Base-by-base conservation (phyloP, 2,888 invertebrate species). In the Lithophane ornitopus region DNA sequence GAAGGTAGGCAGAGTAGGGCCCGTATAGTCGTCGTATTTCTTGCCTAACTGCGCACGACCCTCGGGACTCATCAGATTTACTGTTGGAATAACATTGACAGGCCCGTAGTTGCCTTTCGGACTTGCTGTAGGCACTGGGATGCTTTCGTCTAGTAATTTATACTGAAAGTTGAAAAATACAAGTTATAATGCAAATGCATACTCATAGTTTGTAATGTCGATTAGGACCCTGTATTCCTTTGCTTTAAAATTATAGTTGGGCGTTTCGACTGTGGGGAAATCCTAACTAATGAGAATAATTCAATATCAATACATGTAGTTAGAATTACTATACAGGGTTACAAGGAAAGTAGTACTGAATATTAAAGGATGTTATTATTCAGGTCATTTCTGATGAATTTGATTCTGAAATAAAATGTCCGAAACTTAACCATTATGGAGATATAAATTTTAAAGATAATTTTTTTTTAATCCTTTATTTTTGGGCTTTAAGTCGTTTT, bases 81-180 rank as follows among this genome's bases (percentile, higher is more conserved):
- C 89, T 70, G 97, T 94, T 58, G 97, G 95, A 19, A 89, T 89
- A 84, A 98, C 86, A 3, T 91, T 84, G 0, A 98, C 94, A 28
- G 92, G 89, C 12, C 98, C 98, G 87, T 98, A 98, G 22, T 97
- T 95, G 76, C 97, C 97, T 92, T 98, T 98, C 0, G 97, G 95
- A 68, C 97, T 94, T 58, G 97, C 96, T 11, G 89, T 88, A 0
- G 98, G 98, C 1, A 97, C 92, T 0, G 97, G 94, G 41, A 97
- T 92, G 22, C 86, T 86, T n/a, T 89, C 85, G 63, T 94, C 87
- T 61, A 92, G 92, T 12, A 92, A 88, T 76, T 92, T 91, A 89
- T 97, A 97, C 97, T 76, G 95, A 96, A 87, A 82, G 34, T 46
- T 16, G 7, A 59, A 77, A 59, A 59, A 49, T 34, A 39, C 6